phyloP scores from a whole-genome alignment of 2,888 invertebrate genomes.

The Clostera curtula region DNA sequence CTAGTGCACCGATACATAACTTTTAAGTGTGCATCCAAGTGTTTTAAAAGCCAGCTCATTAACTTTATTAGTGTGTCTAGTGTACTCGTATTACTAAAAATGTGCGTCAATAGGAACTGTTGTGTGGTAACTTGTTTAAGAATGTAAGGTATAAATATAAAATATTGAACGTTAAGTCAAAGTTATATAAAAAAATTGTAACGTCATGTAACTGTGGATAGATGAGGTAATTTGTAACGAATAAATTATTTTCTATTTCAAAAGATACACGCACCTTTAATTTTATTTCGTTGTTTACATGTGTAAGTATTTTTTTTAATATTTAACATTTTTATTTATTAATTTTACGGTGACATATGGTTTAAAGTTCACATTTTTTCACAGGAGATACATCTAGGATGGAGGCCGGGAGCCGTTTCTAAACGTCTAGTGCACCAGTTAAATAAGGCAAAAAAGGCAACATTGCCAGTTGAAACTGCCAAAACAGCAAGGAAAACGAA shows the following conservation, averaged over 20 bases:
- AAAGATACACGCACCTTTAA: too few species aligned
- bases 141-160: too few species aligned
- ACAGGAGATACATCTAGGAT: constrained; percentile 41
- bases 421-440: constrained; percentile 44
- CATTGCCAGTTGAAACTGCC: constrained; percentile 16
- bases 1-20: too few species aligned
- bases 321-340: constrained; percentile 8
- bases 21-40: too few species aligned
- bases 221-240: constrained; percentile 14
- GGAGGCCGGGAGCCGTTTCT: constrained; percentile 61
- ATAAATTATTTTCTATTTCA: constrained; percentile 23
- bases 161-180: constrained; percentile 24
- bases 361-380: constrained; percentile 5
- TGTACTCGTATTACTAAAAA: too few species aligned
- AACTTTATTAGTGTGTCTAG: too few species aligned
- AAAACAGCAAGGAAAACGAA: constrained; percentile 34
- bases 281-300: too few species aligned
- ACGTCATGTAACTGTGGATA: constrained; percentile 36
- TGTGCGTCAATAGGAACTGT: too few species aligned
- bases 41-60: too few species aligned
- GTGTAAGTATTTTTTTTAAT: constrained; percentile 22
- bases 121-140: too few species aligned
- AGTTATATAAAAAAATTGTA: constrained; percentile 54
- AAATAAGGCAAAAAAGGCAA: constrained; percentile 36
- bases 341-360: background rate